These are phyloP conservation scores for Andrena bucephala DNA, from an alignment of 2,888 invertebrate species.

Conservation along the genomic window DNA sequence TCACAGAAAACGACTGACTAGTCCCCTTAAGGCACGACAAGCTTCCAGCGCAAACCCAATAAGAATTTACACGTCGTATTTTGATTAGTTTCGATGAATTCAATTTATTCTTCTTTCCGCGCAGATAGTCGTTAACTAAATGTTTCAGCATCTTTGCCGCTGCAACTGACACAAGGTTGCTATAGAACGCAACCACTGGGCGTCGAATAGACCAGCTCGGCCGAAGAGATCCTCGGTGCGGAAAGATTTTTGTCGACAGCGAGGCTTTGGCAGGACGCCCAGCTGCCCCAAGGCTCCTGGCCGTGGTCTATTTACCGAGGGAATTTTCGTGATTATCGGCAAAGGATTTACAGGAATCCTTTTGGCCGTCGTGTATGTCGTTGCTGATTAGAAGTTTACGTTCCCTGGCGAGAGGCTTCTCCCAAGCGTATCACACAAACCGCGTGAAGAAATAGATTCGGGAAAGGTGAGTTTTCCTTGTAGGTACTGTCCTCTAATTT, in stretches of 20 bases:
- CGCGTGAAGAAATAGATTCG: not conserved
- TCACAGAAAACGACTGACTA: too few species aligned
- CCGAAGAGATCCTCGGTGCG: slow-evolving; percentile 23
- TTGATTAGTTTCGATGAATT: too few species aligned
- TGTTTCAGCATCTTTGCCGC: slow-evolving; percentile 2
- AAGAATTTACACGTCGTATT: too few species aligned
- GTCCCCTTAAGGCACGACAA: too few species aligned
- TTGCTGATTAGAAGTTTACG: slow-evolving; percentile 56
- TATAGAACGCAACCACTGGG: slow-evolving; percentile 24
- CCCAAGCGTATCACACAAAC: slow-evolving; percentile 18
- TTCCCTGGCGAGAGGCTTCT: not conserved
- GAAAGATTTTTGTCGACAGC: slow-evolving; percentile 46
- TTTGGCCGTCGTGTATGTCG: slow-evolving; percentile 11
- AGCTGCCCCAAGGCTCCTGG: slow-evolving; percentile 4
- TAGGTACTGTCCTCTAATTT: too few species aligned
- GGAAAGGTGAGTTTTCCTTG: not conserved
- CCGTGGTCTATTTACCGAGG: slow-evolving; percentile 54
- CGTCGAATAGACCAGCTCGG: slow-evolving; percentile 31
- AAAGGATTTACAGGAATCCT: slow-evolving; percentile 47
- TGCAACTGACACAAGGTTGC: slow-evolving; percentile 16
- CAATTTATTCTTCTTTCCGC: too few species aligned
- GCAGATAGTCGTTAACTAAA: too few species aligned
- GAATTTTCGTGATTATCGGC: slow-evolving; percentile 60
- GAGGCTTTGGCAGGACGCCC: slow-evolving; percentile 55
- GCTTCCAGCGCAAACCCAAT: too few species aligned